Percentiles rank a stretch among this genome's conserved stretches.
Conservation (phyloP, 2,113 vertebrate genomes). For the Mus spicilegus region DNA sequence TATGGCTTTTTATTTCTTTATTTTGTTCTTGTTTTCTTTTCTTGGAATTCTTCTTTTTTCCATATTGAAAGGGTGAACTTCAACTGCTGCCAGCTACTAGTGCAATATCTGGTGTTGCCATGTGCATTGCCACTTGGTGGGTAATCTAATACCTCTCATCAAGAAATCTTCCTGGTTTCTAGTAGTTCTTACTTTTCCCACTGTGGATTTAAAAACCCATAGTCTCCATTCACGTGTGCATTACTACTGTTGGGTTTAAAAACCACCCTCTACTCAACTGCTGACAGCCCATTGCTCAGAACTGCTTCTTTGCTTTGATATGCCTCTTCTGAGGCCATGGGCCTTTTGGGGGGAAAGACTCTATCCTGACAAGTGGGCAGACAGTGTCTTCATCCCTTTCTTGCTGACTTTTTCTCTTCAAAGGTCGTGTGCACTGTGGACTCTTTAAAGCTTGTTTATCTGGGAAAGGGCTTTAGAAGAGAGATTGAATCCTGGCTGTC, state of each 20-base stretch:
- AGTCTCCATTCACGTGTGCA: not conserved
- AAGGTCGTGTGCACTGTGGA: conserved; percentile 16
- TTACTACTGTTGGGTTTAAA: conserved; percentile 9
- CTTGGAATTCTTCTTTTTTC: conserved; percentile 36
- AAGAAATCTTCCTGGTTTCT: not conserved
- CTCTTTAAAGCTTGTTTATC: conserved; percentile 71
- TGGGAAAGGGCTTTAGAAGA: conserved; percentile 59
- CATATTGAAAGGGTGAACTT: not conserved
- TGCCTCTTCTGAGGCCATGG: not conserved
- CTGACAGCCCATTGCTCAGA: not conserved
- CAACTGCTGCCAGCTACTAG: not conserved
- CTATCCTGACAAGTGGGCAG: not conserved
- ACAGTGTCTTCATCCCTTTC: not conserved
- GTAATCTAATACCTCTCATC: not conserved
- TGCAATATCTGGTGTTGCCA: not conserved
- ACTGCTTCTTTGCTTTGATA: not conserved
- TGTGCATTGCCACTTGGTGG: not conserved
- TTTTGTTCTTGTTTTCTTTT: not conserved
- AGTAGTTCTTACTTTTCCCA: not conserved
- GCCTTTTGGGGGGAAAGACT: conserved; percentile 23
- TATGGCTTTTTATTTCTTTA: not conserved
- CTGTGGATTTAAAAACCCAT: conserved; percentile 16
- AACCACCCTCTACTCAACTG: not conserved
- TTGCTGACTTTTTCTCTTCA: conserved; percentile 46
- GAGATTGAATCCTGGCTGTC: conserved; percentile 61